Conservation (phyloP, 2,888 invertebrate genomes). For the Scelioninae gen. 1 region DNA sequence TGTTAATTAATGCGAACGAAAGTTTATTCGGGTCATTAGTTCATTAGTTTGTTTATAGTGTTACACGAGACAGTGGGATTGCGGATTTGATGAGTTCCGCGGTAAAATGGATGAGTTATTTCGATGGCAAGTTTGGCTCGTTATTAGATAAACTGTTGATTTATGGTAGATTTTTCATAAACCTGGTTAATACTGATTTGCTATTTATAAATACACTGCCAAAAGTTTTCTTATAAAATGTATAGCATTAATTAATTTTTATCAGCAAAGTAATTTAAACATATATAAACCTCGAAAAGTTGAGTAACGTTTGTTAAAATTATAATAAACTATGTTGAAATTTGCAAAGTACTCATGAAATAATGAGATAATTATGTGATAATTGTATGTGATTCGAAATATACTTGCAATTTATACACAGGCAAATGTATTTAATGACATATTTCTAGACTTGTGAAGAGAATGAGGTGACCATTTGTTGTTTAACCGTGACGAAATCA, state of each 20-base stretch:
- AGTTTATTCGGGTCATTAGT: constrained; percentile 32
- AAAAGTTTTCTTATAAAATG: no score
- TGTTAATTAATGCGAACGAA: constrained; percentile 36
- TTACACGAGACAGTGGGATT: constrained; percentile 15
- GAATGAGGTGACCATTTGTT: neutral
- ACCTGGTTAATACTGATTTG: no score
- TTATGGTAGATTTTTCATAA: neutral
- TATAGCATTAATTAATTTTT: no score
- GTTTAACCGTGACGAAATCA: constrained; percentile 2
- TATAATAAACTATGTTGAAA: no score
- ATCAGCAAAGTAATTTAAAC: no score
- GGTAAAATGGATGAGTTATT: constrained; percentile 13
- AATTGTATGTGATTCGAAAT: no score
- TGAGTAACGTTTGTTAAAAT: no score
- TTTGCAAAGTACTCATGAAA: no score
- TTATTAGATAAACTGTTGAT: constrained; percentile 6
- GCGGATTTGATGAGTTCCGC: constrained; percentile 20
- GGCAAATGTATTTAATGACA: no score
- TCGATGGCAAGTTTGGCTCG: constrained; percentile 9
- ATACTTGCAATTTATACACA: no score
- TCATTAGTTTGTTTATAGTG: constrained; percentile 28
- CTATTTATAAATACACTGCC: no score
- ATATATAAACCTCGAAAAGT: no score
- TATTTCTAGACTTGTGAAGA: constrained; percentile 13
- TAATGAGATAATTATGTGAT: constrained; percentile 2